These are phyloP conservation scores for Tridacna crocea DNA, from an alignment of 2,888 invertebrate genomes.

Conservation along the genomic window DNA sequence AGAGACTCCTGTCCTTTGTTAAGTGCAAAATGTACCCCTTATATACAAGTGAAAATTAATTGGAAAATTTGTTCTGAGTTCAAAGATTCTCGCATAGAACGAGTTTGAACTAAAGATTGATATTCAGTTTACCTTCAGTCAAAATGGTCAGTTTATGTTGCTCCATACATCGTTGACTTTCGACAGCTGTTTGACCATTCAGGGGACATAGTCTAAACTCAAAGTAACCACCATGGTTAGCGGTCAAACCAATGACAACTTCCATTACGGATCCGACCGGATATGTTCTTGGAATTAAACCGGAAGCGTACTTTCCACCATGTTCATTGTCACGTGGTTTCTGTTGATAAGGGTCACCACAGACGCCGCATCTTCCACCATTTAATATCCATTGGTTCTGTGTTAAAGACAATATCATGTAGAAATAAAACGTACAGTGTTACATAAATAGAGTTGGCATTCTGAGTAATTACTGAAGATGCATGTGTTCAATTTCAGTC, in stretches of 20 bases:
- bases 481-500: no score
- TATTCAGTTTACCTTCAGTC: conserved; percentile 40
- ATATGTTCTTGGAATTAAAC: conserved; percentile 74
- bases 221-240: conserved; percentile 80
- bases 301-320: conserved; percentile 77
- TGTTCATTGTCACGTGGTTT: conserved; percentile 75
- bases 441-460: no score
- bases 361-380: conserved; percentile 92
- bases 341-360: conserved; percentile 91
- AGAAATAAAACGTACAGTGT: background rate
- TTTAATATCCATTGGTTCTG: conserved; percentile 63
- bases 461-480: no score
- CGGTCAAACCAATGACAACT: conserved; percentile 74
- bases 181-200: conserved; percentile 36
- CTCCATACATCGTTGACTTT: conserved; percentile 64
- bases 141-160: conserved; percentile 50
- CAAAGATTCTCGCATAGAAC: no score
- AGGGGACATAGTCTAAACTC: conserved; percentile 80
- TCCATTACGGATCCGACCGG: conserved; percentile 71
- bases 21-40: no score
- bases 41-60: no score
- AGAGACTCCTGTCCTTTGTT: no score
- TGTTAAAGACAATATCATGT: conserved; percentile 14
- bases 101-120: no score
- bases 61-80: no score